Evolutionary conservation across 2,888 invertebrate species (phyloP).

Genomic region (Pseudococcus viburni): DNA sequence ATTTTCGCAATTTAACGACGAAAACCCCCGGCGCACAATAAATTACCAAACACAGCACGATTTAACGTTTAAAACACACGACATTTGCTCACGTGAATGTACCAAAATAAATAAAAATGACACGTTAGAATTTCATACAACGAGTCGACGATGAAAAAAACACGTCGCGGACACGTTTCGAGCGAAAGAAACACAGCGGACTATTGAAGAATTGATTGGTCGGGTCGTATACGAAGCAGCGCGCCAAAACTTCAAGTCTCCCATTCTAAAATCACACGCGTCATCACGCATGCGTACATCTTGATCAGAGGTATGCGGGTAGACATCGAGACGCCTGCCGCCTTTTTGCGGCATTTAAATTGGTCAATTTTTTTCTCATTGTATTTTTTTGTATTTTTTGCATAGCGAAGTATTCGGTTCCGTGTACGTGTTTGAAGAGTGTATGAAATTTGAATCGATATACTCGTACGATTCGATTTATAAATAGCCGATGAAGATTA

Average conservation of each 20-base stretch:
- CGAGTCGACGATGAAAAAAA: neutral
- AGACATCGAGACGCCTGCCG: neutral
- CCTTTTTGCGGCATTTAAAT: constrained; percentile 5
- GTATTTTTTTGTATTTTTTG: neutral
- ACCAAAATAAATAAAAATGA: constrained; percentile 10
- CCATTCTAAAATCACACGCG: constrained; percentile 2
- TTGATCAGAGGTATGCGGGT: neutral
- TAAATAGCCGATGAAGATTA: neutral
- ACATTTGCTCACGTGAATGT: constrained; percentile 5
- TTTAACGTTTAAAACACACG: neutral
- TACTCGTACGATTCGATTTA: neutral
- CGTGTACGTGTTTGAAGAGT: neutral
- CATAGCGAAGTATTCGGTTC: neutral
- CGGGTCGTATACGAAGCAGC: constrained; percentile 22
- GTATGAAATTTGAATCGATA: neutral
- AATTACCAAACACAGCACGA: constrained; percentile 28
- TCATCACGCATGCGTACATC: constrained; percentile 21
- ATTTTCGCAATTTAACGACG: neutral
- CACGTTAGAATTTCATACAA: neutral
- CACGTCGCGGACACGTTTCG: constrained; percentile 21
- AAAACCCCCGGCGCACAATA: neutral
- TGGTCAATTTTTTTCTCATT: neutral
- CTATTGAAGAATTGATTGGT: constrained; percentile 46
- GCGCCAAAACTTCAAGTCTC: constrained; percentile 30
- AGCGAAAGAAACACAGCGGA: neutral